These are phyloP conservation scores for Drosophila setosimentum DNA, from an alignment of 2,888 invertebrate species.

Conservation along the genomic window DNA sequence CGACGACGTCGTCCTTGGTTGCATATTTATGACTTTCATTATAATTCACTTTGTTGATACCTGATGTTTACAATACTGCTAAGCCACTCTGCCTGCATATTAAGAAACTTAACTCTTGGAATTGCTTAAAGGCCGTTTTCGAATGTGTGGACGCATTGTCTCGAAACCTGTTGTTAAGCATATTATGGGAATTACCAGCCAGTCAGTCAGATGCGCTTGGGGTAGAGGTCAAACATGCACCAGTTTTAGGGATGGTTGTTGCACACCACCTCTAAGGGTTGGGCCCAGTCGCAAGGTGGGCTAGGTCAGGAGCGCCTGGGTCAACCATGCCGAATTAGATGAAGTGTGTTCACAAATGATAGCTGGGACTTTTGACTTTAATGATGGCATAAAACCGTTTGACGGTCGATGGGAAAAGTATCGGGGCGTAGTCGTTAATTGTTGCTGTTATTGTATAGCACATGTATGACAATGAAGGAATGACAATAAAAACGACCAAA, in stretches of 20 bases:
- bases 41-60: not conserved
- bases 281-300: slow-evolving; percentile 33
- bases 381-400: slow-evolving; percentile 59
- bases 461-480: slow-evolving; percentile 59
- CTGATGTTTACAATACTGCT: not conserved
- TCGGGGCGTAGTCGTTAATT: slow-evolving; percentile 20
- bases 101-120: not conserved
- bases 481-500: too few relatives aligned
- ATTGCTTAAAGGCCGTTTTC: not conserved
- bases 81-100: not conserved
- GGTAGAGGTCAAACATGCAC: slow-evolving; percentile 22
- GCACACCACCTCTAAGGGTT: slow-evolving; percentile 31
- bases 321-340: slow-evolving; percentile 21
- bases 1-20: not conserved
- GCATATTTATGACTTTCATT: not conserved
- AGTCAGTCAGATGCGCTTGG: not conserved
- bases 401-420: slow-evolving; percentile 10
- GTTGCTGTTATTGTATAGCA: slow-evolving; percentile 15
- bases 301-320: slow-evolving; percentile 43
- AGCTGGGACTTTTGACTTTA: slow-evolving; percentile 44
- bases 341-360: slow-evolving; percentile 55
- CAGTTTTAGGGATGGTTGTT: slow-evolving; percentile 12
- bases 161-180: slow-evolving; percentile 21
- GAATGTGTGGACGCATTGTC: not conserved
- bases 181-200: slow-evolving; percentile 10